Conservation (phyloP, 2,113 vertebrate species). For the Cardinalis cardinalis region DNA sequence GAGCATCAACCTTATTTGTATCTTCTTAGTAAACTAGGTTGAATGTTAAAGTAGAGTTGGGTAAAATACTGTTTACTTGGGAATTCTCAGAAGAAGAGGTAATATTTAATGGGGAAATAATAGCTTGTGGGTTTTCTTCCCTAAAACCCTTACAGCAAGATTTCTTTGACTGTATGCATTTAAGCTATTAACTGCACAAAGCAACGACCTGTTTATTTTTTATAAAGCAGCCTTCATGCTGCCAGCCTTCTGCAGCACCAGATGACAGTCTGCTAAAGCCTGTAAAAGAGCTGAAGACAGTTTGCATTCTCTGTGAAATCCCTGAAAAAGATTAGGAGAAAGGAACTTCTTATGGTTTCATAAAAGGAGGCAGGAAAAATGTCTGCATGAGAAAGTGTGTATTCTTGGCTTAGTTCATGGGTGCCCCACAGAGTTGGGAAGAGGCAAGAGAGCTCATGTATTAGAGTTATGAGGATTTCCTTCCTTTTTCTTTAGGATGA, state of each 20-base stretch:
- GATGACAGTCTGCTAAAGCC: constrained; percentile 15
- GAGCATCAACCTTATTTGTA: not conserved
- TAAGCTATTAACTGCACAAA: not conserved
- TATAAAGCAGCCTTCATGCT: not conserved
- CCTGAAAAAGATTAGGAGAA: not conserved
- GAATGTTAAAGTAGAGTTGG: not conserved
- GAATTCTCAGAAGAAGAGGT: not conserved
- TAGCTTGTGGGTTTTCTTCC: not conserved
- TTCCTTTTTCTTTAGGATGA: not conserved
- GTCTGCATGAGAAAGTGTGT: not conserved
- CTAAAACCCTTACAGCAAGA: not conserved
- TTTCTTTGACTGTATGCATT: not conserved
- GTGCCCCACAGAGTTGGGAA: not conserved
- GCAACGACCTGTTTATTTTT: not conserved
- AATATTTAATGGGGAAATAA: not conserved
- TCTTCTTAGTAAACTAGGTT: not conserved
- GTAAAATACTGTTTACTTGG: not conserved
- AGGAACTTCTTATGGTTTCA: not conserved
- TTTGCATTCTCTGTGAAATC: not conserved
- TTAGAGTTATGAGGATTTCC: not conserved
- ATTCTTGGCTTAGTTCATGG: not conserved
- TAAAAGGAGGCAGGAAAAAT: not conserved
- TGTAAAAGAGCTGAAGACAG: not conserved
- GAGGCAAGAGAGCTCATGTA: not conserved
- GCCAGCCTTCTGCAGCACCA: not conserved